Evolutionary conservation across 2,888 invertebrate species (phyloP), one percentile per base, ranked within the genome.

Genomic region (Cephus sareptanus): DNA sequence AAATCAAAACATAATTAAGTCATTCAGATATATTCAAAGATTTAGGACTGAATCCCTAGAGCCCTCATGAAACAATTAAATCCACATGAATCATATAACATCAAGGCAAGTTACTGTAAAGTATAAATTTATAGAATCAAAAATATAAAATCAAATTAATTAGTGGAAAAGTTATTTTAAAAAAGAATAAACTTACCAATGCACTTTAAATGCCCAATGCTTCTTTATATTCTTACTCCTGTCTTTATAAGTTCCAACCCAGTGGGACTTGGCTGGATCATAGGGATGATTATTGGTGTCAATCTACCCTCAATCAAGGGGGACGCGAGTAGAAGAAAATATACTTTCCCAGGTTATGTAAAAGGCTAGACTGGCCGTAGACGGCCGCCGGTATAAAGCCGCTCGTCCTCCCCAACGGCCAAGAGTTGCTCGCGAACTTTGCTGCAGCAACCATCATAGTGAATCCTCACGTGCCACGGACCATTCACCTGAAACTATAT

Each of bases 291-390:
- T 56, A 56, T 56, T 40, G 6, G 15, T 15, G 15, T 0, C 9
- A 23, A 23, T 23, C 56, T 56, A 56, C 56, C 56, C 56, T 56
- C 15, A 9, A 75, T 75, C 73, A 33, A 77, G 76, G 76, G 81
- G 78, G 75, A 73, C 76, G 76, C 15, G 69, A 76, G 73, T 23
- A 75, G 77, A 84, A 89, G 90, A 86, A 90, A 90, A 89, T 90
- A 88, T 84, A 91, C 91, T 91, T 91, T 91, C 91, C 89, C 90
- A 86, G 88, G 86, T 91, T 91, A 91, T 90, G 89, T 91, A 91
- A 91, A 90, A 84, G 83, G 85, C 81, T 70, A 81, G 84, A 84
- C 82, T 85, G 85, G 83, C 83, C 84, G 87, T 86, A 87, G 87
- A 86, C 85, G 82, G 80, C 35, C 82, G 87, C 82, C 84, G 87